Conservation (phyloP, 2,797 vertebrate species). For the Pogonophryne albipinna region DNA sequence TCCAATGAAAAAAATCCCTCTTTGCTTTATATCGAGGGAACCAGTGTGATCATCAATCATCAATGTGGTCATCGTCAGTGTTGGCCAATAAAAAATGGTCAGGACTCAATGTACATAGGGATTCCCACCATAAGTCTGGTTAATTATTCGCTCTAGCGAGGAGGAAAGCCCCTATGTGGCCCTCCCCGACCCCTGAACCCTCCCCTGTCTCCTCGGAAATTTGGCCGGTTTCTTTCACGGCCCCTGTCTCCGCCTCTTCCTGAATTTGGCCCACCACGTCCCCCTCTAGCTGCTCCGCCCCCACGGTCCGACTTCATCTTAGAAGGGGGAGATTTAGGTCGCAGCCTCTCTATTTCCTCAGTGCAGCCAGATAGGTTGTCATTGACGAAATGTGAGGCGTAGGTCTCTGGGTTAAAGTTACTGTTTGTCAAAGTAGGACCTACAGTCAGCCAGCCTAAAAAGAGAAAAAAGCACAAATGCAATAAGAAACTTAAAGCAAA, state of each 20-base stretch:
- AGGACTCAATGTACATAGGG: conserved; percentile 1
- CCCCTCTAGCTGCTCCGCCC: conserved; percentile 91
- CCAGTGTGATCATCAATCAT: too few relatives aligned
- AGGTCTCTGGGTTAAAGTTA: conserved; percentile 96
- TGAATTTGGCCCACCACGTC: conserved; percentile 90
- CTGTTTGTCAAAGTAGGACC: conserved; percentile 98
- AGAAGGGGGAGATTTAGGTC: conserved; percentile 94
- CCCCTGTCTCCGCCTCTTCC: conserved; percentile 93
- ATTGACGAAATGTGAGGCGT: conserved; percentile 89
- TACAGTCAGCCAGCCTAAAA: conserved; percentile 95
- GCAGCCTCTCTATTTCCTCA: conserved; percentile 96
- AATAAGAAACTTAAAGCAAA: neutral
- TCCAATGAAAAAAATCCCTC: too few relatives aligned
- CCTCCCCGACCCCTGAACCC: conserved; percentile 94
- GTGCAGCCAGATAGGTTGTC: conserved; percentile 94
- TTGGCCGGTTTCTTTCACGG: conserved; percentile 94
- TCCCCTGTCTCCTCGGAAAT: conserved; percentile 94
- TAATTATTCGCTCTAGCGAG: conserved; percentile 80
- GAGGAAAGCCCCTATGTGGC: conserved; percentile 92
- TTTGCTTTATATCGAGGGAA: too few relatives aligned
- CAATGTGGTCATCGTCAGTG: too few relatives aligned
- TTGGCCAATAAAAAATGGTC: too few relatives aligned
- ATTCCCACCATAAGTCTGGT: conserved; percentile 14
- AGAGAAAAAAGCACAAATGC: neutral
- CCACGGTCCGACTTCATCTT: conserved; percentile 94